Conservation (phyloP, 2,888 invertebrate species). For the Catonia carolina region DNA sequence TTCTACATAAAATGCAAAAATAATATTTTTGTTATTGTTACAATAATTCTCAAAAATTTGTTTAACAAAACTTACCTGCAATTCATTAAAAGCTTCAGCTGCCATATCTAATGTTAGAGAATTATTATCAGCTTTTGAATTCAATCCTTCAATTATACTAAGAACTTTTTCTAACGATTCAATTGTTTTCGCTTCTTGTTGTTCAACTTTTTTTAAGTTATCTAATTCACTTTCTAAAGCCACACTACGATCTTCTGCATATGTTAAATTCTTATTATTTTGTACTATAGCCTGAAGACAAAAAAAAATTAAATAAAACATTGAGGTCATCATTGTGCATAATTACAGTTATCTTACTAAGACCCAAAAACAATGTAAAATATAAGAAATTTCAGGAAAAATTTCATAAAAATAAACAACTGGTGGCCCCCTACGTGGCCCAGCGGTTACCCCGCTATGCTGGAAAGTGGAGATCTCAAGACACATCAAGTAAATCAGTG, state of each 20-base stretch:
- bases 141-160: slow-evolving; percentile 55
- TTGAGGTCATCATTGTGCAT: too few species aligned
- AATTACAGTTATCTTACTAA: background rate
- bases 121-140: slow-evolving; percentile 42
- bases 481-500: too few species aligned
- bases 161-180: slow-evolving; percentile 63
- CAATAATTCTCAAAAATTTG: too few species aligned
- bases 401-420: too few species aligned
- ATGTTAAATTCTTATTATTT: slow-evolving; percentile 68
- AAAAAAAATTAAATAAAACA: slow-evolving; percentile 5
- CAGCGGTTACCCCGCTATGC: too few species aligned
- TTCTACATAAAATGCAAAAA: too few species aligned
- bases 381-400: background rate
- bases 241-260: slow-evolving; percentile 71
- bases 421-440: too few species aligned
- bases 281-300: slow-evolving; percentile 69
- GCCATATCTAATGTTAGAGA: slow-evolving; percentile 49
- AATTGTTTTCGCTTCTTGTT: slow-evolving; percentile 66
- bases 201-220: slow-evolving; percentile 57
- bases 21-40: too few species aligned
- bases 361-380: background rate
- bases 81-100: slow-evolving; percentile 50
- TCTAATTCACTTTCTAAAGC: slow-evolving; percentile 73
- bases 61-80: too few species aligned
- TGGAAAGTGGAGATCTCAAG: too few species aligned